Evolutionary conservation across 2,888 invertebrate species (phyloP), one percentile per base, ranked within the genome.

Genomic region (Oligia fasciuncula): DNA sequence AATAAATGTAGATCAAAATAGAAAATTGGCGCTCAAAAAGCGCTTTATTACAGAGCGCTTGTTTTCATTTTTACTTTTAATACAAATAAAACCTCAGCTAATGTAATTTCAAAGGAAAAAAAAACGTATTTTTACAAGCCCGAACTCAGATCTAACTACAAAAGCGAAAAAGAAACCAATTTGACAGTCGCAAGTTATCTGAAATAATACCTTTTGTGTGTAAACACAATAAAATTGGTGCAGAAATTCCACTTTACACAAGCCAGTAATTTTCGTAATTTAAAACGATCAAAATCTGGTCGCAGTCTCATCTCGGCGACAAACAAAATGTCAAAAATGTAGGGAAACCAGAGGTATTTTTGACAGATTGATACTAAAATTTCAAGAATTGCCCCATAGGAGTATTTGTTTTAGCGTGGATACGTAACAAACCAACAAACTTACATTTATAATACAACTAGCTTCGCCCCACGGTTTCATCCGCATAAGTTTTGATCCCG

Each of bases 141-240:
- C 4, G 40, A 81, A 80, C 77, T 76, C 75, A 70, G 67, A 83
- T 73, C 70, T 77, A 81, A 78, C 78, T 87, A 87, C 76, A 85
- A 87, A 79, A 79, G 74, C 43, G 62, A 75, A 85, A 83, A 85
- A 80, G 54, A 85, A 85, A 83, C 65, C 77, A 84, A 84, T 85
- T 83, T 86, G 83, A 83, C 75, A 83, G 74, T 70, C 86, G 65
- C 85, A 83, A 85, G 73, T 83, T 86, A 83, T 80, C 86, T 80
- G 69, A 80, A 85, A 80, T 86, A 85, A 80, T 86, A 83, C 80
- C 74, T 80, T 76, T 86, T 85, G 69, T 83, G 17, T 13, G 43
- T n/a, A 43, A 49, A 40, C 17, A 54, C 13, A 23, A 17, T 1
- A 69, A 17, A n/a, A 17, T 6, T 35, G 4, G 0, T 11, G 2